Conservation (phyloP, 64 coral and sea anemone species). For the Stylophora pistillata region DNA sequence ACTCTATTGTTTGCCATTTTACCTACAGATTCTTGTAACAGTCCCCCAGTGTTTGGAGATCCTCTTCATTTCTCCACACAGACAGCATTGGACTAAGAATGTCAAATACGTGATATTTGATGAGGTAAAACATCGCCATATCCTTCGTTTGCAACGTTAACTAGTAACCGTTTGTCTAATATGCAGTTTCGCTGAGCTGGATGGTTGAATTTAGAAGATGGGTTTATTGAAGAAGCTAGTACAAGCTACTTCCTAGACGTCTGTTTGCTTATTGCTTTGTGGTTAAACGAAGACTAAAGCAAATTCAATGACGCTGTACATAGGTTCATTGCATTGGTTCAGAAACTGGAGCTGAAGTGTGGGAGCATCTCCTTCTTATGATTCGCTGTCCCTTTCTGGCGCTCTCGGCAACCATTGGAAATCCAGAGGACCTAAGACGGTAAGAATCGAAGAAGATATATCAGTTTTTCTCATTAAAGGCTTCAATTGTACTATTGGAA, state of each 20-base stretch:
- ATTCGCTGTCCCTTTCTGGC: conserved; percentile 83
- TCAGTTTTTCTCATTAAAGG: no score
- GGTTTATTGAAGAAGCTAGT: no score
- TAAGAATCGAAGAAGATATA: background rate
- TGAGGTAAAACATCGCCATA: background rate
- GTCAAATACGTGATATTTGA: conserved; percentile 42
- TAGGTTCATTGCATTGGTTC: conserved; percentile 74
- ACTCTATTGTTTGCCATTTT: background rate
- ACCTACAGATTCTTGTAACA: conserved; percentile 40
- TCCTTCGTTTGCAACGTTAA: no score
- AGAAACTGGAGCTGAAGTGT: conserved; percentile 79
- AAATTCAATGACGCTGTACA: background rate
- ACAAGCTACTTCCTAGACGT: no score
- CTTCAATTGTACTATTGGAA: background rate
- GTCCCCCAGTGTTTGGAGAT: conserved; percentile 57
- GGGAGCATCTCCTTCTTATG: conserved; percentile 82
- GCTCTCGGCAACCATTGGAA: conserved; percentile 59
- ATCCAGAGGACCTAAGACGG: background rate
- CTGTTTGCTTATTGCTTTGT: no score
- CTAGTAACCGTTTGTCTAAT: no score
- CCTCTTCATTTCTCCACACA: conserved; percentile 40
- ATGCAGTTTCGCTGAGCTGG: no score
- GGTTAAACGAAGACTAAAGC: no score
- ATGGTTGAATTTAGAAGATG: no score
- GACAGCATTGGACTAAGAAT: conserved; percentile 54